Evolutionary conservation across 2,113 vertebrate species (phyloP).

Genomic region (Paradoxurus hermaphroditus): DNA sequence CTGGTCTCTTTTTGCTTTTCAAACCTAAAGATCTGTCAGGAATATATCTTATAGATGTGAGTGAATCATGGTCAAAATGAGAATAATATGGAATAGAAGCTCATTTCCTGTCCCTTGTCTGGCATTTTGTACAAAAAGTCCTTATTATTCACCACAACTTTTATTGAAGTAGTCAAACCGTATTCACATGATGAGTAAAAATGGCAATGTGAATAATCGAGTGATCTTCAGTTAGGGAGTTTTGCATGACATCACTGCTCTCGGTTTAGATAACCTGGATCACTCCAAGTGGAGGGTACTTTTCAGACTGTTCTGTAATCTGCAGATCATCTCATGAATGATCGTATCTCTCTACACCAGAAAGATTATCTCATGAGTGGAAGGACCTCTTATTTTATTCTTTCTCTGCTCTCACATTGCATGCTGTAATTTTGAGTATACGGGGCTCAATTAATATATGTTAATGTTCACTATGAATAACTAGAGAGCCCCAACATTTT

Average conservation of each 20-base stretch:
- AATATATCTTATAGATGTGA: background rate
- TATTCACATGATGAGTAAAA: background rate
- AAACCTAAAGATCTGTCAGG: background rate
- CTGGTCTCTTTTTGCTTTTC: conserved; percentile 33
- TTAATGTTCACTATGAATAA: background rate
- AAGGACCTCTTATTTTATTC: background rate
- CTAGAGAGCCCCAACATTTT: background rate
- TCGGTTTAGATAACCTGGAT: background rate
- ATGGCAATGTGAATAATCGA: background rate
- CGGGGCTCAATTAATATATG: background rate
- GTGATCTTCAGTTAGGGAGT: background rate
- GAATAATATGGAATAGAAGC: background rate
- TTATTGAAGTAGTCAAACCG: conserved; percentile 42
- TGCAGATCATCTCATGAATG: background rate
- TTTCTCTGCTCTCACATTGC: background rate
- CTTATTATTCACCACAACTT: conserved; percentile 22
- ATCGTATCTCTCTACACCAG: background rate
- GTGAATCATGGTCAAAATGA: conserved; percentile 50
- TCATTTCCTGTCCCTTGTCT: conserved; percentile 35
- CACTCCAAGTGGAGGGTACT: background rate
- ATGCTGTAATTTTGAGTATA: background rate
- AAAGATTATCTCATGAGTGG: background rate
- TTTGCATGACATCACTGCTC: background rate
- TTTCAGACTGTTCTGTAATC: background rate
- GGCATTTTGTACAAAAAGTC: conserved; percentile 26